These are phyloP conservation scores for Eunapius fragilis DNA, from an alignment of 37 sponge, comb jelly and placozoan genomes.

Conservation along the genomic window DNA sequence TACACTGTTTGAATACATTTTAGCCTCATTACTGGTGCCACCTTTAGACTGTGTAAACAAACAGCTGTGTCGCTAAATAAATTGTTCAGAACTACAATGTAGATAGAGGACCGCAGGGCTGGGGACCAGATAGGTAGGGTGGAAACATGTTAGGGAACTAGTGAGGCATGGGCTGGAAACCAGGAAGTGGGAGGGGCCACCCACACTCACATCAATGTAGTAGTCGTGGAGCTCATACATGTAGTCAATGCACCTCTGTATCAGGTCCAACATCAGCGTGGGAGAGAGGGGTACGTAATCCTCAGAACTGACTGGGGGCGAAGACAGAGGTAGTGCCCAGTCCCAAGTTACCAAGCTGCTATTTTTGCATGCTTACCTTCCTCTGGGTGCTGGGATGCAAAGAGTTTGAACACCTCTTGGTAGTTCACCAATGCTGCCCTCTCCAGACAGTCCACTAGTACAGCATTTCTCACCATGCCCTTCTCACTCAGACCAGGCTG, in stretches of 20 bases:
- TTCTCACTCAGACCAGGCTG: neutral
- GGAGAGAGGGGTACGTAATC: constrained; percentile 16
- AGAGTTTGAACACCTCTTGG: constrained; percentile 13
- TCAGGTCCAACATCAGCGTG: constrained; percentile 16
- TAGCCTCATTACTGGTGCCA: too few species aligned
- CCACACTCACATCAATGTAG: constrained; percentile 32
- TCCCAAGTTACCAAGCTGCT: neutral
- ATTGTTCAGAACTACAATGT: too few species aligned
- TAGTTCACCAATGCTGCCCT: constrained; percentile 56
- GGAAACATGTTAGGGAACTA: too few species aligned
- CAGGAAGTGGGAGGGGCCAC: too few species aligned
- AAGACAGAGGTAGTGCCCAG: neutral
- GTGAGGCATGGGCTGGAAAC: too few species aligned
- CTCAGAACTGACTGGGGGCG: neutral
- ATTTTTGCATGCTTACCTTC: constrained; percentile 9
- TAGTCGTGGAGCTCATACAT: constrained; percentile 73
- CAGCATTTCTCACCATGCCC: neutral
- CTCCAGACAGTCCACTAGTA: constrained; percentile 33
- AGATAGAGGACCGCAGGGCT: too few species aligned
- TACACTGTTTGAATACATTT: too few species aligned
- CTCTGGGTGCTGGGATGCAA: neutral
- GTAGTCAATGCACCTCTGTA: constrained; percentile 50
- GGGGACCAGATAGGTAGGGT: too few species aligned
- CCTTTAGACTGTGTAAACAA: too few species aligned
- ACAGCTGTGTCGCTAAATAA: too few species aligned